A percentile compares a stretch with the other conserved stretches of the same genome.
Conservation (phyloP, 2,113 vertebrate genomes). For the Candoia aspera region DNA sequence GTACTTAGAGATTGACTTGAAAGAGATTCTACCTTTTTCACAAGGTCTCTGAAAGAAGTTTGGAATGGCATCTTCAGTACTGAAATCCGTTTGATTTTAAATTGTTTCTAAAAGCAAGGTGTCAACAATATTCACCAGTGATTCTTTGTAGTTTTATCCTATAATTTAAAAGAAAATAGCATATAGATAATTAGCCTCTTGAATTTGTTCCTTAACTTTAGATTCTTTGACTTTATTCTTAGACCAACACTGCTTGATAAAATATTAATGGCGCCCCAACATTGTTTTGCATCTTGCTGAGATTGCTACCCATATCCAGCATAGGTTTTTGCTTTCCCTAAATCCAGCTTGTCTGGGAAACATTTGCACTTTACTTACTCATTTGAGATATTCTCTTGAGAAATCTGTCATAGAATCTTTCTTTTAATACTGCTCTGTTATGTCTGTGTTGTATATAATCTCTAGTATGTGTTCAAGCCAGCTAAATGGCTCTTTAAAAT, state of each 20-base stretch:
- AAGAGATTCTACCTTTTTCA: background rate
- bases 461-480: background rate
- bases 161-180: background rate
- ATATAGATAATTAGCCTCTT: background rate
- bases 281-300: background rate
- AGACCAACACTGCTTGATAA: background rate
- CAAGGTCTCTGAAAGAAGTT: background rate
- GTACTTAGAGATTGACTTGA: background rate
- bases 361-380: background rate
- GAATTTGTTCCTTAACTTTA: background rate
- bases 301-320: background rate
- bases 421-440: background rate
- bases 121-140: background rate
- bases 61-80: background rate
- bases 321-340: background rate
- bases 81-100: background rate
- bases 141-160: background rate
- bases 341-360: background rate
- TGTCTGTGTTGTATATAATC: background rate
- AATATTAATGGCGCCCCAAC: background rate
- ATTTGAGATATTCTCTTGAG: background rate
- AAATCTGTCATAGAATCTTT: background rate
- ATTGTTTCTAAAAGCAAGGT: background rate
- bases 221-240: background rate
- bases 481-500: background rate